Base-by-base conservation (phyloP, 92 coral and sea anemone species). In the Bergia puertoricense region DNA sequence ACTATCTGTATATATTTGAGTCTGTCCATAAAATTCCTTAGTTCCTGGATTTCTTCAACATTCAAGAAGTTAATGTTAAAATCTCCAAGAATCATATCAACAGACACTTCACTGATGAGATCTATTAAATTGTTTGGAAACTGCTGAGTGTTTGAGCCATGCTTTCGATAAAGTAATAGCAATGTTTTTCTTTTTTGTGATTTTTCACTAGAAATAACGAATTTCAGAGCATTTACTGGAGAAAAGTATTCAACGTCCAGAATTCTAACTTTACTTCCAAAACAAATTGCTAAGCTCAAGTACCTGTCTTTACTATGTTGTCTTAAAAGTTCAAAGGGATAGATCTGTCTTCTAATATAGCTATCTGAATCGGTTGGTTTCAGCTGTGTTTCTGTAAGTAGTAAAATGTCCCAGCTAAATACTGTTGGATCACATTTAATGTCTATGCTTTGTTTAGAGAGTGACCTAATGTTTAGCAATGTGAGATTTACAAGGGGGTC, bases 181-280 rank as follows among this genome's bases (percentile, higher is more conserved):
- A n/a, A n/a, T 45, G 85, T 1, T 22, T 30, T 59, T 74, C 66
- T 80, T 79, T 85, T 40, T 23, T 9, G 82, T 50, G 88, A 77
- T 38, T 7, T 85, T 44, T 43, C 8, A n/a, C 81, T 89, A 85
- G 66, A 40, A 57, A 85, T 18, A 54, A 69, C 59, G 72, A 89
- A 85, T 80, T 89, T 85, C n/a, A 85, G 88, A 4, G 81, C 92
- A 85, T 90, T 85, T 80, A 90, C 65, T 42, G 88, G 54, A 13
- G 92, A 85, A 85, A 90, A 90, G 81, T 90, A 90, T 57, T 90
- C 82, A 44, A 67, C 42, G 18, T 85, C 74, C n/a, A 1, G 10
- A 30, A 76, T 36, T 8, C 20, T 15, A 74, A 84, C 30, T 74
- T 18, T 89, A 20, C 59, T 81, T 75, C 85, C 81, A 15, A 46